Evolutionary conservation across 2,888 invertebrate genomes (phyloP), one percentile per base, ranked within the genome.

Genomic region (Clanis bilineata): DNA sequence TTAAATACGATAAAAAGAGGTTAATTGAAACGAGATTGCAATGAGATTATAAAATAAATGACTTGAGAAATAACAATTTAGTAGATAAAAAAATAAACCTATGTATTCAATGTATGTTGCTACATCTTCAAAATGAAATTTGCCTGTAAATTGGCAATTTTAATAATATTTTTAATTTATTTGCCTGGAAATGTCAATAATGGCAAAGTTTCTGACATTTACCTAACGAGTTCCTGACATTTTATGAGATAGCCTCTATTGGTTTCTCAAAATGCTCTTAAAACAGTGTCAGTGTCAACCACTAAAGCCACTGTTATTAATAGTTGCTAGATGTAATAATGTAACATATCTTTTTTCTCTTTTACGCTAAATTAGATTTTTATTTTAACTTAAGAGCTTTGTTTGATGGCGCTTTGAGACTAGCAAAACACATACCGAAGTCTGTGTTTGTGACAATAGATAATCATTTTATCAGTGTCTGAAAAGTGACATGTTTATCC

Each of bases 341-440:
- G 51, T 51, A 51, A 51, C 51, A 51, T 51, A 51, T 51, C 51
- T 51, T 51, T 51, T 51, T 51, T 51, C 28, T 51, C 51, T 51
- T 32, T 51, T 51, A 51, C 10, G 15, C 51, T 51, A 51, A 51
- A 51, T 51, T 51, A 51, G 18, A 41, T 18, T 41, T 41, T 41
- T 41, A 28, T 51, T 51, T 51, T 51, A 18, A 28, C 10, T 18
- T 32, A 10, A 51, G 32, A 10, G 25, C 3, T 41, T 41, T 51
- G 4, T 51, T 51, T 51, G 51, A 51, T 4, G 28, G 51, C 15
- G 51, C 32, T 32, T 51, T 51, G 3, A 32, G 18, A 28, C 28
- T 51, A 10, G 10, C 10, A 3, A 9, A 9, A 47, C 10, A 36
- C 10, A 5, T n/a, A 0, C 3, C 12, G 12, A 12, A 3, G 10